These are phyloP conservation scores for Acanthornis magna DNA, from an alignment of 2,797 vertebrate genomes.

Conservation along the genomic window DNA sequence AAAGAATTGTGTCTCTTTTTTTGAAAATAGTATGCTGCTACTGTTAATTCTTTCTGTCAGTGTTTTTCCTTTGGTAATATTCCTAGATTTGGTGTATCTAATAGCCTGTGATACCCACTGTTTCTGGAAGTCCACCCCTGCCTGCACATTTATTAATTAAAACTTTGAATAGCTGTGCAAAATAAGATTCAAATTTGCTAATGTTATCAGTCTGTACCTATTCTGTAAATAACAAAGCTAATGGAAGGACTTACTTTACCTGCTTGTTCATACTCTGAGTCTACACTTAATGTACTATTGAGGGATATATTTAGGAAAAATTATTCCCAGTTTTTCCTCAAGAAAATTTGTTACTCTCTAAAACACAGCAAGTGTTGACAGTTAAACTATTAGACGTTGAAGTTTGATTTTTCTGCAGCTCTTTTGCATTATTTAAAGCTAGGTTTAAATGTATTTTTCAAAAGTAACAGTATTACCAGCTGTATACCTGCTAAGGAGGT, in stretches of 20 bases:
- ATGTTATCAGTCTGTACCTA: not conserved
- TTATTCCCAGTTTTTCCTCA: not conserved
- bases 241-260: not conserved
- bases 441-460: not conserved
- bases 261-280: not conserved
- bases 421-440: not conserved
- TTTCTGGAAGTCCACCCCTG: not conserved
- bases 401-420: not conserved
- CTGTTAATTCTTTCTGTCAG: not conserved
- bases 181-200: not conserved
- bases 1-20: not conserved
- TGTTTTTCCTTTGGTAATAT: not conserved
- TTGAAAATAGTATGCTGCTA: not conserved
- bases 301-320: not conserved
- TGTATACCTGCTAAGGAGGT: not conserved
- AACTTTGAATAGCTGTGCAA: not conserved
- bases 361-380: not conserved
- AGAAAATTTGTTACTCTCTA: not conserved
- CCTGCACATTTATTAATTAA: not conserved
- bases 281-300: not conserved
- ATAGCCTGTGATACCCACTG: not conserved
- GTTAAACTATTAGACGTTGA: not conserved
- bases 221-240: not conserved
- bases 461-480: not conserved
- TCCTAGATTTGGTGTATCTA: not conserved